Evolutionary conservation across 2,113 vertebrate genomes (phyloP), one percentile per base, ranked within the genome.

Genomic region (Elanus axillaris): DNA sequence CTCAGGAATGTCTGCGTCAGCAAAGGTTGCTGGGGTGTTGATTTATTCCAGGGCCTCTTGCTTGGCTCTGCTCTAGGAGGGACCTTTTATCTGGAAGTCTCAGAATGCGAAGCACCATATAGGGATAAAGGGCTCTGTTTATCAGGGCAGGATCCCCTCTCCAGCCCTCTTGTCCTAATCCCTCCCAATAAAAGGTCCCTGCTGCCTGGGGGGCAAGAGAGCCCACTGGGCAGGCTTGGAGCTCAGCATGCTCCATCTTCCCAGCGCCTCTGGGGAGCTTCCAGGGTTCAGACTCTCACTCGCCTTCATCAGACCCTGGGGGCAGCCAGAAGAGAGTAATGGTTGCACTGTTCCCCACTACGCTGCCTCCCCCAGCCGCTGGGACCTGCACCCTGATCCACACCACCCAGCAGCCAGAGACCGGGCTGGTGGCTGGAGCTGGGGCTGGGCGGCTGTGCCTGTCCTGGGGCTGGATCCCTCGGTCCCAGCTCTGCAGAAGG

Each of bases 241-340:
- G 19, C 31, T 83, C 58, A 26, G 66, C 0, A 0, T 32, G 11
- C 25, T 79, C 74, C 26, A 3, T 68, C 23, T 89, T 83, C 23
- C 43, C 53, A 55, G 10, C 0, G 1, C 7, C n/a, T 55, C 43
- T 27, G 48, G 13, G 43, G n/a, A 92, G 17, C 53, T 40, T 1
- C 3, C 3, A 56, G 58, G 15, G 20, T 67, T 81, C 45, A 76
- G 14, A 32, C 9, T 38, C 63, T 40, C 32, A 38, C 36, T 3
- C 0, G 2, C 31, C 8, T 71, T 47, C 17, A 48, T 23, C n/a
- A 80, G 45, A 25, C 43, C 21, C 22, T 0, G 1, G 0, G 1
- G 32, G 60, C 16, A 71, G 63, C 15, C 43, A 59, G 43, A 38
- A 64, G 48, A 80, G 17, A 68, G 74, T 32, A 58, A 53, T 0